These are phyloP conservation scores for Hypena proboscidalis DNA, from an alignment of 2,888 invertebrate genomes.

Conservation along the genomic window DNA sequence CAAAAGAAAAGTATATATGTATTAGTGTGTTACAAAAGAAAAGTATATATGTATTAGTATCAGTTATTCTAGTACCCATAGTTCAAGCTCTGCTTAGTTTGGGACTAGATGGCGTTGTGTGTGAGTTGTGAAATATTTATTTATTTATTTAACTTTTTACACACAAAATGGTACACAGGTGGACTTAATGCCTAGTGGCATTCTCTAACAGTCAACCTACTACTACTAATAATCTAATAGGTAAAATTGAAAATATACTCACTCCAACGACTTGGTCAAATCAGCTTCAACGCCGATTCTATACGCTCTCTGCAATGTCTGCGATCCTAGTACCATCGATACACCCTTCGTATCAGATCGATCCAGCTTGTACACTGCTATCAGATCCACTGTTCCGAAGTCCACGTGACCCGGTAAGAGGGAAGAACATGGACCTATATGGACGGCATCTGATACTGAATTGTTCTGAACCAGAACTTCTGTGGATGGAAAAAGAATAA, in stretches of 20 bases:
- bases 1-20: too few relatives aligned
- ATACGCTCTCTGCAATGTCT: slow-evolving; percentile 92
- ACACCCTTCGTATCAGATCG: slow-evolving; percentile 88
- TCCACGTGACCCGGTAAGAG: slow-evolving; percentile 89
- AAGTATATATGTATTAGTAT: too few relatives aligned
- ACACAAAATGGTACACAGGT: too few relatives aligned
- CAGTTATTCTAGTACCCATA: too few relatives aligned
- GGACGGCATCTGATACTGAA: slow-evolving; percentile 40
- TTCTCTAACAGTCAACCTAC: too few relatives aligned
- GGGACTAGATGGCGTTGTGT: too few relatives aligned
- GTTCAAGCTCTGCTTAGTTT: too few relatives aligned
- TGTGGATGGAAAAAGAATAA: slow-evolving; percentile 23
- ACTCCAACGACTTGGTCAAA: slow-evolving; percentile 90
- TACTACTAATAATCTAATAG: too few relatives aligned
- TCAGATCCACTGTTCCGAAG: slow-evolving; percentile 92
- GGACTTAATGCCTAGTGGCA: too few relatives aligned
- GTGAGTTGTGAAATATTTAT: too few relatives aligned
- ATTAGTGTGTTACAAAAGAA: too few relatives aligned
- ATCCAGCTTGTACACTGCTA: slow-evolving; percentile 91
- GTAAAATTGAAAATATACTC: slow-evolving; percentile 53
- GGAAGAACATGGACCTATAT: slow-evolving; percentile 59
- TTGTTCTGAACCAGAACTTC: slow-evolving; percentile 44
- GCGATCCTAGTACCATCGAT: slow-evolving; percentile 90
- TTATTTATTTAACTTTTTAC: too few relatives aligned
- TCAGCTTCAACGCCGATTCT: slow-evolving; percentile 90